These are phyloP conservation scores for Chiroxiphia lanceolata DNA, from an alignment of 2,797 vertebrate species.

Conservation along the genomic window DNA sequence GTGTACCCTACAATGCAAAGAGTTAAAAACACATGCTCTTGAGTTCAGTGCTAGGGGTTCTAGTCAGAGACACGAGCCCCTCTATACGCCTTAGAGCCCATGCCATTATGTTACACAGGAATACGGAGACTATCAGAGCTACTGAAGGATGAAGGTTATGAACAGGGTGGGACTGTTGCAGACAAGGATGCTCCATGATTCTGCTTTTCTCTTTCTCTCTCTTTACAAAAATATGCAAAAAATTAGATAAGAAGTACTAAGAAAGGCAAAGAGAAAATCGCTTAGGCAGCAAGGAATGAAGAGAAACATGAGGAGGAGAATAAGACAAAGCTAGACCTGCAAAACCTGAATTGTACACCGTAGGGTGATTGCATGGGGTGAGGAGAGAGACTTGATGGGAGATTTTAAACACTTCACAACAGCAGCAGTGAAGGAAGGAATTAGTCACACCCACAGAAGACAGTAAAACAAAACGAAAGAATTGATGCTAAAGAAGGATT, in stretches of 20 bases:
- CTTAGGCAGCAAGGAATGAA: neutral
- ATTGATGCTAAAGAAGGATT: neutral
- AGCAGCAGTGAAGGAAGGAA: neutral
- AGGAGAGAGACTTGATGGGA: neutral
- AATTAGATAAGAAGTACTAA: neutral
- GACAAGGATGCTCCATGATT: neutral
- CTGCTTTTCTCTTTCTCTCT: neutral
- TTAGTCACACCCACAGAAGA: neutral
- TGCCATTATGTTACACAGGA: neutral
- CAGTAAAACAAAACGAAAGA: neutral
- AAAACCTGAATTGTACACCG: neutral
- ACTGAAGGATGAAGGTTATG: neutral
- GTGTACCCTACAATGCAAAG: neutral
- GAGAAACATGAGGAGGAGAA: neutral
- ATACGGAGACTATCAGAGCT: neutral
- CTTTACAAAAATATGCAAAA: neutral
- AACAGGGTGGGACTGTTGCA: neutral
- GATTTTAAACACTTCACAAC: neutral
- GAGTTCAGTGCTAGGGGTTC: neutral
- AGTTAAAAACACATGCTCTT: neutral
- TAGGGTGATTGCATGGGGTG: neutral
- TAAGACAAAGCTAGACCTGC: neutral
- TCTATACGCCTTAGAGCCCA: fast-evolving
- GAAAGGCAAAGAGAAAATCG: neutral
- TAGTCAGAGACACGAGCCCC: neutral